Base-by-base conservation (phyloP, 2,888 invertebrate genomes). In the Tenodera sinensis region DNA sequence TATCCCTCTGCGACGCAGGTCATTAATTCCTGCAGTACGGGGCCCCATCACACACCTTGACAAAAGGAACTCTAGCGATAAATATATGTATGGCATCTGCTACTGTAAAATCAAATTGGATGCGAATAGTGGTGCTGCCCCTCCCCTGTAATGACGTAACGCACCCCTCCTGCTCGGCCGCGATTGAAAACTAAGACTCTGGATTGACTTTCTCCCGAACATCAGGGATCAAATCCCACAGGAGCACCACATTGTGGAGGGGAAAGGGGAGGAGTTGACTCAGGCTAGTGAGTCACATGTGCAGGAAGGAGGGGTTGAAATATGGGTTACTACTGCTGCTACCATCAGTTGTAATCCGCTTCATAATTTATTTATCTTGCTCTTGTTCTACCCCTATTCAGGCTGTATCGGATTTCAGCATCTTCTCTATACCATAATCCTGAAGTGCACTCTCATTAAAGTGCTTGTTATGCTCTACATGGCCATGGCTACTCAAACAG, bases 1-100 rank as follows among this genome's bases (percentile, higher is more conserved):
- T 15, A 20, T 54, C 20, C 15, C 54, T 54, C 14, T 54, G 20
- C 54, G 54, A 54, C 20, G 54, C 20, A 54, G 54, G 20, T 15
- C 54, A 71, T 71, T 71, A 71, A 71, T 71, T 71, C 54, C 6
- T 20, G 54, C 54, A 71, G 54, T 71, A 71, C 54, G 54, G 54
- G 15, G 3, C 54, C 54, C 54, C 25, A 71, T 71, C 54, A 71
- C 20, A 71, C 54, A 71, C 54, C 54, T 71, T 4, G 20, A 20
- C 54, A 25, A 71, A 15, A n/a, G n/a, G 0, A 83, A 83, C 28
- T 83, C 27, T 14, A 83, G 87, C 15, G n/a, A 34, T 87, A 87
- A 87, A 87, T 87, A 83, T 87, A 87, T 87, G 87, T 87, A 87
- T 87, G 87, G 82, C 87, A 87, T 87, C 87, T 87, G 87, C 87